Conservation (phyloP, 1,140 invertebrate species). For the Pogonognathellus flavescens region DNA sequence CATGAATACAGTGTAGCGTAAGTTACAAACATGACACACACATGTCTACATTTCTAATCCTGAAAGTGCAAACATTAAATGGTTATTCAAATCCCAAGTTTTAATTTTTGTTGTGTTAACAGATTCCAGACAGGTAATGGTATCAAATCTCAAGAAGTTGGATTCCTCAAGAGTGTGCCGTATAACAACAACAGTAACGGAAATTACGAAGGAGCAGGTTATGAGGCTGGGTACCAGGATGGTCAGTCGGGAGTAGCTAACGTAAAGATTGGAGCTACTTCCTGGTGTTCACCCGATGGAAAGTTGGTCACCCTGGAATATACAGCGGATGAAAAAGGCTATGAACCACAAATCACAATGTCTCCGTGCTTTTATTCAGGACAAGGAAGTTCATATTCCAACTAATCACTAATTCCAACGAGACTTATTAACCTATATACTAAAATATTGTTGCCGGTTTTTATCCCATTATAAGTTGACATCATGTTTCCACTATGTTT, state of each 20-base stretch:
- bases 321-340: constrained; percentile 20
- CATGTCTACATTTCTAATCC: too few species aligned
- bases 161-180: neutral
- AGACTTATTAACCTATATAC: neutral
- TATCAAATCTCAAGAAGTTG: neutral
- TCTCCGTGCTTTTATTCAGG: neutral
- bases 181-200: neutral
- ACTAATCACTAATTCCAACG: neutral
- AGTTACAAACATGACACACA: too few species aligned
- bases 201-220: neutral
- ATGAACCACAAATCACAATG: constrained; percentile 21
- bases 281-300: constrained; percentile 1
- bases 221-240: neutral
- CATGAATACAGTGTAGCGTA: too few species aligned
- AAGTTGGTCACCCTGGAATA: neutral
- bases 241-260: neutral
- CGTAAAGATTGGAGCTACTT: neutral
- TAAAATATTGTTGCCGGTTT: neutral
- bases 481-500: neutral
- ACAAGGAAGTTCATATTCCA: neutral
- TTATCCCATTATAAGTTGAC: neutral
- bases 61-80: too few species aligned
- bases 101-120: too few species aligned
- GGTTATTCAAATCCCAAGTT: too few species aligned
- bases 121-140: constrained; percentile 9